Base-by-base conservation (phyloP, 2,888 invertebrate species). In the Sinopyrophorus schimmeli region DNA sequence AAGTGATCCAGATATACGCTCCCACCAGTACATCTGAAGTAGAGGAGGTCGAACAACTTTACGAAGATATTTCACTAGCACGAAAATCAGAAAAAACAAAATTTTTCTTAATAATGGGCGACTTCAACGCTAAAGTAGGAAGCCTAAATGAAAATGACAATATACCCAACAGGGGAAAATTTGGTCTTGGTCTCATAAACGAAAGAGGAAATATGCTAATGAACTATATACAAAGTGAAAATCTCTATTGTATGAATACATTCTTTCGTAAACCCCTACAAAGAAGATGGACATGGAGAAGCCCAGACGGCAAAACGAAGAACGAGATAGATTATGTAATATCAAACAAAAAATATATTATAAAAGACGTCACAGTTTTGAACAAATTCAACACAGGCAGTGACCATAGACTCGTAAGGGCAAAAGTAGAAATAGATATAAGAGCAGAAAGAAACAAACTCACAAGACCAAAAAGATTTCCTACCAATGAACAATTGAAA, bases 231-330 rank as follows among this genome's bases (percentile, higher is more conserved):
- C 34, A 34, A 21, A 10, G 10, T 5, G 21, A 34, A 12, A 20
- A 20, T 7, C 5, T 18, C 3, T 34, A 18, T 6, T 34, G 11
- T n/a, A 11, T 5, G 20, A 34, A 34, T 5, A 34, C 34, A 6
- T 9, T 15, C 15, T 32, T 34, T 9, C 18, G 21, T 20, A 34
- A 34, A 18, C 34, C 5, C 14, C 6, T 30, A 30, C 3, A 30
- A 3, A 30, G 34, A 2, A 20, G 20, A 32, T 32, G 11, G 32
- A 32, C 32, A 2, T 32, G 32, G 18, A 17, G 15, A 32, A 18
- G 3, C 9, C 32, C 34, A 5, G 12, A 18, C 21, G 3, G 1
- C 4, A 20, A 34, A 9, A 20, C 20, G 1, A 34, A 20, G n/a
- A 34, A 10, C 17, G 11, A 18, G 21, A 34, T 34, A 3, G 3